Evolutionary conservation across 1,140 invertebrate species (phyloP), one percentile per base, ranked within the genome.

Genomic region (Berghia stephanieae): DNA sequence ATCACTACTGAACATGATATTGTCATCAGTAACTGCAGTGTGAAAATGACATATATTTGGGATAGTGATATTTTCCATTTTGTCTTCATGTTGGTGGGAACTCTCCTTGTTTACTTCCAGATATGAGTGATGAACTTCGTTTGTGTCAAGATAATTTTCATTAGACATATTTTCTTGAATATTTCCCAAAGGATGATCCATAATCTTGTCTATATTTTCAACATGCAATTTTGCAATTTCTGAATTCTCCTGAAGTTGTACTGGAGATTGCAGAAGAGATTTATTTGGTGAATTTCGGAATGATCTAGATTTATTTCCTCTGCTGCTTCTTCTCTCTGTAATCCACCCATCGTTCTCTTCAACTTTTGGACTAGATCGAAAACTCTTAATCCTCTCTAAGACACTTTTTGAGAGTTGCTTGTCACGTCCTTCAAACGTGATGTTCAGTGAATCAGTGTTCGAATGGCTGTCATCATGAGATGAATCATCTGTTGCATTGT

Each of bases 281-380:
- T 24, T 31, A 36, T 68, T 68, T 13, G 16, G 36, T 13, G 27
- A 13, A 10, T 42, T 49, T 16, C 74, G 49, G 27, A 66, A 44
- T 3, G 74, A 76, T 34, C 38, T 42, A 10, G 1, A 13, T 2
- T 24, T 36, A 31, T 76, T 76, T 36, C 74, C 44, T 66, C 63
- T 44, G 55, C 44, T 76, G 57, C 72, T 63, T 43, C 74, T 66
- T 24, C 74, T 44, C 43, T 76, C 74, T 13, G 74, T 76, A 27
- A 76, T 52, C 74, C 74, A 76, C 21, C 74, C 44, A 68, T 76
- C 74, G 42, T 76, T 68, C 1, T 76, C 74, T 16, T 67, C 43
- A 49, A 76, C 40, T 42, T 76, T 76, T 18, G 74, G 74, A 38
- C 74, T 76, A 10, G 74, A 40, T 68, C 74, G 16, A 38, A 76